Evolutionary conservation across 2,888 invertebrate species (phyloP), one percentile per base, ranked within the genome.

Genomic region (Strigamia crassipes): DNA sequence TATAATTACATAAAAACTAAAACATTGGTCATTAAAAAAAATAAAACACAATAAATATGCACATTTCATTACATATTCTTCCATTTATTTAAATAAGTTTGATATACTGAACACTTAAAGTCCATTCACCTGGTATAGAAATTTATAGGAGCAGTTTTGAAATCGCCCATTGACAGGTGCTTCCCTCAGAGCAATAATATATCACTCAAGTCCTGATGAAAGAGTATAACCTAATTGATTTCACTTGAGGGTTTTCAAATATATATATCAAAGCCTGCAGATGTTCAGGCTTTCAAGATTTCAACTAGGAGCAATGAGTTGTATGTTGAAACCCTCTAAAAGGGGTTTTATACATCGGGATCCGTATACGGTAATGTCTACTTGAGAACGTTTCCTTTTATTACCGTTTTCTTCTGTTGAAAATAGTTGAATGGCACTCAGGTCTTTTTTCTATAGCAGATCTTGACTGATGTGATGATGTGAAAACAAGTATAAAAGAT

Each of bases 391-490:
- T 6, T 12, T 31, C 27, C 5, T 27, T 73, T 73, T 73, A 27
- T 73, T 27, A 73, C 73, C 27, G 31, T 31, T 27, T 31, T 73
- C 73, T 73, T 31, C 21, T 31, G 61, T 23, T 61, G 21, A 1
- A 61, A 61, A 61, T 18, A 73, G 73, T 73, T 73, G 31, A 73
- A 73, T 27, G 31, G 13, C 27, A 73, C 31, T 73, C 61, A 51
- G 51, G 27, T 27, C n/a, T 10, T 38, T 42, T 42, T 61, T 18
- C 73, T 13, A 13, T 13, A 31, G 12, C 73, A n/a, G 31, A 73
- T 73, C 73, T 73, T 73, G 73, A 73, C 27, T 23, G 73, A 73
- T 73, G 31, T 15, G 73, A 31, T 73, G 13, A 31, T 73, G 23
- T 31, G 27, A 73, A 73, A 73, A 56, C 56, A 56, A 73, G 73